Evolutionary conservation across 1,140 invertebrate species (phyloP), one percentile per base, ranked within the genome.

Genomic region (Leptinotarsa defecta): DNA sequence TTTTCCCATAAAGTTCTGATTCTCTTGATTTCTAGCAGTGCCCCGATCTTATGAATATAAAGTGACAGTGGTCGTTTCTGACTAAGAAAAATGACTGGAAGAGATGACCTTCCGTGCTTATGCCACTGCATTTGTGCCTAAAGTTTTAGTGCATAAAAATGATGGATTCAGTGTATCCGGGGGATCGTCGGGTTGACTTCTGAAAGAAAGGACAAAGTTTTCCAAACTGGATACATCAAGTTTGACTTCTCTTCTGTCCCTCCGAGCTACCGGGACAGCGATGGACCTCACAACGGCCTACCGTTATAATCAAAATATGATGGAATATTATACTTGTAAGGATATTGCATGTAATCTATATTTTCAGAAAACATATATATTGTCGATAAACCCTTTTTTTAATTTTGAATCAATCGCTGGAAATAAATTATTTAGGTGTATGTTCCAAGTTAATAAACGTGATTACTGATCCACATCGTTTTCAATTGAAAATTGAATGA

Each of bases 241-340:
- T 72, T 82, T 83, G 77, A 80, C 84, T 49, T 84, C 83, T 48
- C 80, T 85, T 71, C 76, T 86, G 67, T 81, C 84, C 52, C 78
- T 85, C 64, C 79, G 84, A 79, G 81, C 81, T 73, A 77, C 80
- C 43, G 83, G 81, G 71, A 79, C 83, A 74, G 84, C 84, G 74
- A 95, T 97, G 92, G 95, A 97, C 88, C 91, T 97, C 79, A 94
- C 94, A 81, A 96, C 95, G 77, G 95, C 95, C 77, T 97, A 98
- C 85, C 91, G 96, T 84, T 98, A 98, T 89, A 98, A 97, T 87
- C 96, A 97, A 84, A 97, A 96, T 87, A 97, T 98, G 95, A 97
- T 98, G 96, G 96, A 98, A 89, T 98, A 97, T 88, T 98, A 98
- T 85, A 97, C 96, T 85, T 98, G 96, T 97, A 93, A 96, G 94